Base-by-base conservation (phyloP, 2,797 vertebrate genomes). In the Sebastolobus alascanus region DNA sequence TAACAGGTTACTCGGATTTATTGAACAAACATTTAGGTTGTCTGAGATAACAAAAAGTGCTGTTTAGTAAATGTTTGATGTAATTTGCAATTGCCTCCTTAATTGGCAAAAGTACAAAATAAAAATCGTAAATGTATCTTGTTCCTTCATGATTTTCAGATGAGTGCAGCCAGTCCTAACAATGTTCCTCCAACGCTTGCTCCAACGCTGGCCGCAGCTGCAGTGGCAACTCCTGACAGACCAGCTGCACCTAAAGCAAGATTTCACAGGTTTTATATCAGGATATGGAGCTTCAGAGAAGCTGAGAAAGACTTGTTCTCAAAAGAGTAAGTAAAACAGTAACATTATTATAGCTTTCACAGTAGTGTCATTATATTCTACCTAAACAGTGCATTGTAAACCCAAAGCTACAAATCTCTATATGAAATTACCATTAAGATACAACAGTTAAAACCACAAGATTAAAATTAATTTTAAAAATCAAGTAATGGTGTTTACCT, bases 401-500 rank as follows among this genome's bases (percentile, higher is more conserved):
- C 22, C 5, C 12, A 56, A 56, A 56, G 22, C 54, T 0, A 25
- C 22, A 25, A 0, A 50, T 43, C 40, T 55, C n/a, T 55, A 22
- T 55, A 22, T 25, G 22, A 55, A 22, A 11, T 27, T 14, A 43
- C 31, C 60, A 63, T 63, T 43, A 43, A 16, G 13, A 43, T 27
- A 40, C n/a, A 16, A 40, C 7, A 22, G 60, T 11, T 16, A 31
- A 0, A 43, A 31, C 33, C 8, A 50, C 20, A 20, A 50, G 6
- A 52, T 25, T 10, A 3, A 50, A 6, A 35, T 18, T 10, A 3
- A 6, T 27, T 54, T 20, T 16, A 8, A 22, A 22, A 10, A 38
- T 22, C 7, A 35, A 22, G 8, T 50, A 14, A 9, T 14, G 25
- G 4, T 1, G 2, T 22, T 75, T 78, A 93, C 92, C 90, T 56